These are phyloP conservation scores for Phytoseiulus persimilis DNA, from an alignment of 2,888 invertebrate genomes.

Conservation along the genomic window DNA sequence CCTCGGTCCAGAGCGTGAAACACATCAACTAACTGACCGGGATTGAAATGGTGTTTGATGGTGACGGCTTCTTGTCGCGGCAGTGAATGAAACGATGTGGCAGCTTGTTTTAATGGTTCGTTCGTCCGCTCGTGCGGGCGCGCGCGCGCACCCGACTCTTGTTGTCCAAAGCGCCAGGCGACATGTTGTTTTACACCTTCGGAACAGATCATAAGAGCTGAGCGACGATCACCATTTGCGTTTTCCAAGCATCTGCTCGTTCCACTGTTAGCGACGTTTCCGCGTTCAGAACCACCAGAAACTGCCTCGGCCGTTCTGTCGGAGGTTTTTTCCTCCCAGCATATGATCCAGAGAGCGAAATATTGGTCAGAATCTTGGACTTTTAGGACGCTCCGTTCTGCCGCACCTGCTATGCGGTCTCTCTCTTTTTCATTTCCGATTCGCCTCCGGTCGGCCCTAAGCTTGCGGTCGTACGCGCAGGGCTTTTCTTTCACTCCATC, in stretches of 20 bases:
- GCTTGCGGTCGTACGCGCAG: no score
- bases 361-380: no score
- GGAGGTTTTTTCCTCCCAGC: no score
- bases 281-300: no score
- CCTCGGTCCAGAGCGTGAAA: neutral
- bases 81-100: neutral
- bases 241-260: neutral
- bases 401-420: no score
- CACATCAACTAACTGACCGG: neutral
- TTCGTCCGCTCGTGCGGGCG: neutral
- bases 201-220: neutral
- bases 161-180: neutral
- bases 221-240: neutral
- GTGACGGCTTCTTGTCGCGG: neutral
- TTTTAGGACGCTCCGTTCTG: no score
- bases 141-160: neutral
- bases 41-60: neutral
- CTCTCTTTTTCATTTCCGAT: no score
- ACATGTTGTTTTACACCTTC: neutral
- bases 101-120: neutral
- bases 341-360: no score
- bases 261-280: neutral
- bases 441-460: no score
- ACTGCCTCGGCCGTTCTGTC: no score
- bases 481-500: no score